These are phyloP conservation scores for Enchytraeus crypticus DNA, from an alignment of 2,888 invertebrate genomes.

Conservation along the genomic window DNA sequence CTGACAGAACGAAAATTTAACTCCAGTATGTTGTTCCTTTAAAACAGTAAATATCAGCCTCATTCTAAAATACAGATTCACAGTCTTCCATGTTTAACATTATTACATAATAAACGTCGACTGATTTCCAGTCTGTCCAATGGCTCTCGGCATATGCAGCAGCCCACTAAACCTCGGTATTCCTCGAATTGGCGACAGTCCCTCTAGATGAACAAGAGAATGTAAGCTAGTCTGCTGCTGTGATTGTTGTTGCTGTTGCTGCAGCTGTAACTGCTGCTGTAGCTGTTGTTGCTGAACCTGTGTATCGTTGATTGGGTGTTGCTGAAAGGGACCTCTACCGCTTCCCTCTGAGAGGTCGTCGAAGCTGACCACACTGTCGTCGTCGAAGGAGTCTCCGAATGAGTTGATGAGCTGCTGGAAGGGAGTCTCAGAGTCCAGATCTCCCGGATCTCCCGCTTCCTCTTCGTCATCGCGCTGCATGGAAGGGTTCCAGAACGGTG, in stretches of 20 bases:
- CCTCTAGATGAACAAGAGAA: background rate
- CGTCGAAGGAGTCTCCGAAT: slow-evolving; percentile 26
- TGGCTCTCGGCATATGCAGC: too few relatives aligned
- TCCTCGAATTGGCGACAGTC: too few relatives aligned
- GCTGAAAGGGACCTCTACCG: background rate
- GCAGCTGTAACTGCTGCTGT: background rate
- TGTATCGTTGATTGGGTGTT: background rate
- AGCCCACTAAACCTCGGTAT: too few relatives aligned
- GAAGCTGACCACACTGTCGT: slow-evolving; percentile 40
- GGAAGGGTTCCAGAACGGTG: slow-evolving; percentile 69
- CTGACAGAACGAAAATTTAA: too few relatives aligned
- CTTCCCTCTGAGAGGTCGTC: slow-evolving; percentile 10
- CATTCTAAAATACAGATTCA: too few relatives aligned
- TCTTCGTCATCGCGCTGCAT: slow-evolving; percentile 76
- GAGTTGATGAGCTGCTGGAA: slow-evolving; percentile 86
- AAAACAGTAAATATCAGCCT: too few relatives aligned
- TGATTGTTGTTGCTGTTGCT: background rate
- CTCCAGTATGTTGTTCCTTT: too few relatives aligned
- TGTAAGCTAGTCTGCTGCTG: background rate
- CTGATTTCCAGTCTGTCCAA: too few relatives aligned
- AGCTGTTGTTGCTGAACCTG: background rate
- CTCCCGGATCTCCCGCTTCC: slow-evolving; percentile 49
- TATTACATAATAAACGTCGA: too few relatives aligned
- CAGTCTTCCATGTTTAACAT: too few relatives aligned
- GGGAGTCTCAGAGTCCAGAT: slow-evolving; percentile 78